Base-by-base conservation (phyloP, 1,140 invertebrate species). In the Euglossa dilemma region DNA sequence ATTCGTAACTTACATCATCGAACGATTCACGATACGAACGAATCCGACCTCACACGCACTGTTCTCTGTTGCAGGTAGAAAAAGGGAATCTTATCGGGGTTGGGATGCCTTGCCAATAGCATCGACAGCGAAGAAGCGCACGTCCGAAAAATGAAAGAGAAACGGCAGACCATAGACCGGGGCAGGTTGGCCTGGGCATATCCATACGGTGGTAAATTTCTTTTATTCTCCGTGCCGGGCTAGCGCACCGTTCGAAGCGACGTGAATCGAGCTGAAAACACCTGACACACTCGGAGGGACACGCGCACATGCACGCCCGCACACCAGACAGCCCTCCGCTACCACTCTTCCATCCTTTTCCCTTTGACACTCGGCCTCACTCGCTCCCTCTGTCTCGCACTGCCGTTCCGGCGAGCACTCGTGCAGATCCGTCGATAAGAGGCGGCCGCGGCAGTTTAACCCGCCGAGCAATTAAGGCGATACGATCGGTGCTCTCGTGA, bases 391-490 rank as follows among this genome's bases (percentile, higher is more conserved):
- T 18, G 16, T 54, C 67, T 57, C 71, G 52, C 72, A 36, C 36
- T 36, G 36, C 56, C 71, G 85, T 80, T 74, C 66, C 80, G 67
- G 69, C 77, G 54, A 43, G 74, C 88, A 82, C 84, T 91, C 86
- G 90, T 87, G 84, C 87, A 91, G 90, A 92, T 92, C 77, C 85
- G 71, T 85, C 90, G 92, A 93, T 93, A 93, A 93, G 90, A 90
- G 89, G 87, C 80, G 87, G 82, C 87, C 89, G 89, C 89, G 91
- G 90, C 91, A 92, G 92, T 93, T 93, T 92, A 92, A 92, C 92
- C 92, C 92, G 89, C 83, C 90, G 90, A 89, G 89, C 92, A 93
- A 93, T 93, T 93, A 93, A 93, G 90, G 83, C 85, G 92, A 93
- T 93, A 93, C 85, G 89, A 93, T 93, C 92, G 89, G 80, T 77